These are phyloP conservation scores for Malurus cyaneus DNA, from an alignment of 2,113 vertebrate species.

Conservation along the genomic window DNA sequence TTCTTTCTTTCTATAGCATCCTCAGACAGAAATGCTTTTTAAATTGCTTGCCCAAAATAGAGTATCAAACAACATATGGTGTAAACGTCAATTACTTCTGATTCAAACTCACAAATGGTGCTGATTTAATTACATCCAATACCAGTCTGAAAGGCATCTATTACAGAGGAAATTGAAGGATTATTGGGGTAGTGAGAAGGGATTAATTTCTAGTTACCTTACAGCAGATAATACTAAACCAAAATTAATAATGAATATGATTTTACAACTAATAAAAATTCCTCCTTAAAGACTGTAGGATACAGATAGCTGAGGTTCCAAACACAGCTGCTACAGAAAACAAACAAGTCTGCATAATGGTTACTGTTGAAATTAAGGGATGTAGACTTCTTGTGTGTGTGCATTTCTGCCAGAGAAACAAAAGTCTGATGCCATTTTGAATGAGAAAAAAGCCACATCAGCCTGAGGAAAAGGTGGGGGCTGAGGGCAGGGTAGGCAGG, in stretches of 20 bases:
- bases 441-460: not conserved
- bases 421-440: not conserved
- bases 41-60: not conserved
- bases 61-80: not conserved
- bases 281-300: not conserved
- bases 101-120: not conserved
- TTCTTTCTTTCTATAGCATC: not conserved
- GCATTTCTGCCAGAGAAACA: not conserved
- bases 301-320: not conserved
- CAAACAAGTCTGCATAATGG: not conserved
- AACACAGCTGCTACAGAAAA: not conserved
- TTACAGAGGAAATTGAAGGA: not conserved
- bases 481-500: accelerated
- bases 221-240: not conserved
- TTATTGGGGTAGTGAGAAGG: not conserved
- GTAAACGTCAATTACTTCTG: not conserved
- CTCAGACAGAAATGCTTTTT: not conserved
- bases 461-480: not conserved
- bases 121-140: not conserved
- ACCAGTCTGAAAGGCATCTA: not conserved
- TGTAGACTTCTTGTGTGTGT: not conserved
- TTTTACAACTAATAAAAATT: not conserved
- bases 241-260: not conserved
- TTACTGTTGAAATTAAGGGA: not conserved
- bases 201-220: not conserved